Evolutionary conservation across 2,113 vertebrate species (phyloP), one percentile per base, ranked within the genome.

Genomic region (Xiphorhynchus elegans): DNA sequence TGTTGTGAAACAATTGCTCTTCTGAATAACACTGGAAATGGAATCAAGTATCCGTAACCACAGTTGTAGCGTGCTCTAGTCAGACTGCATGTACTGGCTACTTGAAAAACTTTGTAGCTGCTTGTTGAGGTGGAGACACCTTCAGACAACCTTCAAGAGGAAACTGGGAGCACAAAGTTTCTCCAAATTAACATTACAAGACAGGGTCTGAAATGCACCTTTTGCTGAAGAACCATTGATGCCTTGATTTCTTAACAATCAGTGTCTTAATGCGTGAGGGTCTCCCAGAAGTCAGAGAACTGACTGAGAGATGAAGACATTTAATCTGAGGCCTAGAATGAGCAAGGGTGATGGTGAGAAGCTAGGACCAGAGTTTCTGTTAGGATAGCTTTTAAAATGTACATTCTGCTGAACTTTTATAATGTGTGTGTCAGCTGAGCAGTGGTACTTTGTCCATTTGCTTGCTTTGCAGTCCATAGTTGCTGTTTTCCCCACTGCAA

Each of bases 41-140:
- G 60, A 46, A 44, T 39, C 0, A 3, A 33, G 15, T 31, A 3
- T 42, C 47, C 44, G 29, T 79, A 21, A 20, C n/a, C 14, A 9
- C 1, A 6, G 1, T 4, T 82, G 29, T 47, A n/a, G 50, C 4
- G 4, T 17, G 66, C 11, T 10, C 4, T 16, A 4, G 7, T 28
- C 75, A 62, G 47, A 25, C 21, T 35, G 7, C 25, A 1, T 47
- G 50, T 74, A 23, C 29, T 24, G 17, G 8, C 33, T 75, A 18
- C 26, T 70, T 82, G 11, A 23, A 62, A 26, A 31, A 33, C 31
- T 66, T 56, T 12, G 2, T 40, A 75, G 31, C 26, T 87, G 46
- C 66, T 88, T 70, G 31, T 78, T 75, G 28, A 44, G 19, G 2
- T 67, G 17, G 20, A 49, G 18, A n/a, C 16, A n/a, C 13, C 29